Conservation (phyloP, 2,113 vertebrate species). For the Nibea coibor region DNA sequence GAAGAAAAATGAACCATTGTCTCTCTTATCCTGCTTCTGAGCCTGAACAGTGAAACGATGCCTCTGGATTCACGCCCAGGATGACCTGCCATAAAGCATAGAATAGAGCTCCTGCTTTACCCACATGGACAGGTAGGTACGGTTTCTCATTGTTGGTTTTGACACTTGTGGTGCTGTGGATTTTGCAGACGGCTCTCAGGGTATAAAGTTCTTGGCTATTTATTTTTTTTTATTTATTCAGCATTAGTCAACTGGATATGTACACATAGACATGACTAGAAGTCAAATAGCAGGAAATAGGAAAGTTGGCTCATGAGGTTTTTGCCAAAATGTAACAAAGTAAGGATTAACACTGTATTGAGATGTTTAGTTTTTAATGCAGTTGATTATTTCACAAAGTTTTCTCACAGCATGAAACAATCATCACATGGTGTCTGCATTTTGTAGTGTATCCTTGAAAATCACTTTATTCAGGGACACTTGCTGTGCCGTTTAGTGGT, state of each 20-base stretch:
- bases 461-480: neutral
- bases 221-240: neutral
- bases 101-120: slow-evolving; percentile 26
- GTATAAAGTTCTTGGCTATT: neutral
- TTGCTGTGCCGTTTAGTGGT: no score
- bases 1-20: slow-evolving; percentile 83
- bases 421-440: neutral
- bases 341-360: neutral
- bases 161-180: neutral
- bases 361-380: neutral
- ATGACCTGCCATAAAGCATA: slow-evolving; percentile 47
- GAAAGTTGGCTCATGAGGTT: neutral
- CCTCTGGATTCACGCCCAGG: slow-evolving; percentile 55
- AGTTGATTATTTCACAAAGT: neutral
- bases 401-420: neutral
- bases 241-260: neutral
- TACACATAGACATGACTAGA: neutral
- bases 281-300: neutral
- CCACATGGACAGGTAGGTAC: slow-evolving; percentile 75
- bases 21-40: slow-evolving; percentile 65
- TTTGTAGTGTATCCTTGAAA: neutral
- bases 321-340: neutral
- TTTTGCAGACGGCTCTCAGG: neutral
- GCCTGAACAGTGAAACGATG: slow-evolving; percentile 65
- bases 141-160: slow-evolving; percentile 6